A percentile compares a stretch with the other conserved stretches of the same genome.
Evolutionary conservation across 1,140 invertebrate species (phyloP).

Genomic region (Piezodorus guildinii): DNA sequence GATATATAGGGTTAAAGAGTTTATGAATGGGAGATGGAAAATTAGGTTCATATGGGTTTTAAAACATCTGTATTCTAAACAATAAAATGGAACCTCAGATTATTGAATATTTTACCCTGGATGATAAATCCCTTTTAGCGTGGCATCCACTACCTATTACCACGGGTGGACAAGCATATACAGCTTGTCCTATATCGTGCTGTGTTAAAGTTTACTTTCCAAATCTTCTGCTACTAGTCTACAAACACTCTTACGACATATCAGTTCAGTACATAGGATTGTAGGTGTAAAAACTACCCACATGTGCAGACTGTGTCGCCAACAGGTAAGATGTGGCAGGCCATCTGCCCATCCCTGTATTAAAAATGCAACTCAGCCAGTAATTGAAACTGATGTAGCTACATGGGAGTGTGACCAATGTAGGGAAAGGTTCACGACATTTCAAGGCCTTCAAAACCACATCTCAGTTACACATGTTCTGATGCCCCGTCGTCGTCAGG

Average conservation of each 20-base stretch:
- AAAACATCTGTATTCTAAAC: too few species aligned
- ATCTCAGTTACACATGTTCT: neutral
- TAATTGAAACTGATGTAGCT: neutral
- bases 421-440: neutral
- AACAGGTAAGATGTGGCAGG: neutral
- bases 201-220: neutral
- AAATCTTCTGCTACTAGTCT: neutral
- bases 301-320: neutral
- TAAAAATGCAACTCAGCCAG: neutral
- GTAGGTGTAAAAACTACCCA: neutral
- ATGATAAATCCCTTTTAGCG: neutral
- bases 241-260: neutral
- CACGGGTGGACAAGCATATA: neutral
- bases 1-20: too few species aligned
- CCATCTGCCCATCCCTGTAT: neutral
- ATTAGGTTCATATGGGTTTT: too few species aligned
- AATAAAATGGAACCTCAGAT: too few species aligned
- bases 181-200: neutral
- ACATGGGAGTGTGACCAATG: neutral
- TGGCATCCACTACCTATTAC: neutral
- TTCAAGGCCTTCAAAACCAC: neutral
- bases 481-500: neutral
- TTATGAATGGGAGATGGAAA: too few species aligned
- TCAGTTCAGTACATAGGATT: neutral
- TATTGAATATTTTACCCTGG: neutral